Base-by-base conservation (phyloP, 2,888 invertebrate genomes). In the Sthenelais limicola region DNA sequence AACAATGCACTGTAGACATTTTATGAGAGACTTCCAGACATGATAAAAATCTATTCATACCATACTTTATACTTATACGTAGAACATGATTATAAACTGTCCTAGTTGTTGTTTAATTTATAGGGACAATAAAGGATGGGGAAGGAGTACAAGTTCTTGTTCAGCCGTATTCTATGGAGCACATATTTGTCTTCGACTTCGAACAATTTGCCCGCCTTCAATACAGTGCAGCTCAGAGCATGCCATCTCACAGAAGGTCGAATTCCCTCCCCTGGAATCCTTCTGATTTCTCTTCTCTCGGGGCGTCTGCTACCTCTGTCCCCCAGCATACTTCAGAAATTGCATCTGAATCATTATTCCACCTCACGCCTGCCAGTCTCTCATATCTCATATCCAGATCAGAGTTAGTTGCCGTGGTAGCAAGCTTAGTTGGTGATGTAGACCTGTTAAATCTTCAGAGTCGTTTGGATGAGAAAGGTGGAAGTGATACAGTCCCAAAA, bases 381-480 rank as follows among this genome's bases (percentile, higher is more conserved):
- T 83, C 85, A 47, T 86, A 86, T 69, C 80, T 86, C 49, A 82
- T 83, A 54, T 76, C 76, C 7, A 81, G 82, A 54, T 83, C 83
- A 3, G 80, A 81, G 1, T 79, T 86, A 38, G 81, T 85, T 51
- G 85, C 86, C 15, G 84, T 85, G 0, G 75, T 86, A 66, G 83
- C 83, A 56, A 84, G 84, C 72, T 76, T 85, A 24, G 81, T 84
- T 28, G 62, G 62, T 2, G 24, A 38, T 24, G 28, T 62, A 15
- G 62, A 62, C 38, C 2, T 9, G 7, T 83, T 38, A 24, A 43
- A 62, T 24, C 62, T 62, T 1, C 62, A 62, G 38, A 62, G 43
- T 24, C 21, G 84, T 68, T 79, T 82, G 0, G 85, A 83, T 74
- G 82, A 83, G 30, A 76, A 85, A 74, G 84, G 83, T 69, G 81